These are phyloP conservation scores for Barnardius zonarius DNA, from an alignment of 2,113 vertebrate species.

Conservation along the genomic window DNA sequence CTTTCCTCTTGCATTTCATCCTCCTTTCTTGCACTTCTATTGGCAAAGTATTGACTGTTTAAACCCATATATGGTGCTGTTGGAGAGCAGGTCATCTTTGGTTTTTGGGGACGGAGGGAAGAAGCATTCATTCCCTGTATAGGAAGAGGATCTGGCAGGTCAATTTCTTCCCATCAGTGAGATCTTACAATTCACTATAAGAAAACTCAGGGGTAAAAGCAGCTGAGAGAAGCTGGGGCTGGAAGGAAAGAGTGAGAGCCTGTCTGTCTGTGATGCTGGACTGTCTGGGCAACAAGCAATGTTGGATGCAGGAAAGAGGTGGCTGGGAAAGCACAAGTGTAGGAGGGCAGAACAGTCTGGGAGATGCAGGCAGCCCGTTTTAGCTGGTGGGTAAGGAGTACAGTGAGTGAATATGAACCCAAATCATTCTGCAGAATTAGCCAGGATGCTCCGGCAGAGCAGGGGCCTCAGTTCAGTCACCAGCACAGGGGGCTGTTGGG, in stretches of 20 bases:
- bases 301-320: background rate
- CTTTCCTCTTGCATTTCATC: background rate
- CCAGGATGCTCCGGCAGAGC: background rate
- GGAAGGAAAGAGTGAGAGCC: background rate
- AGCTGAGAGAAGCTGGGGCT: background rate
- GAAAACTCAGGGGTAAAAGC: background rate
- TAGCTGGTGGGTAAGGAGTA: background rate
- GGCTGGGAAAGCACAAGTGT: background rate
- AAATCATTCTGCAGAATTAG: background rate
- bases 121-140: background rate
- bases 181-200: background rate
- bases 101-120: background rate
- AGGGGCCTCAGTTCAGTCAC: background rate
- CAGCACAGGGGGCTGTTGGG: background rate
- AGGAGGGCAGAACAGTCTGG: background rate
- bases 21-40: background rate
- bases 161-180: background rate
- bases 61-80: background rate
- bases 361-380: background rate
- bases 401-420: background rate
- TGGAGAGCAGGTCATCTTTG: background rate
- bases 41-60: background rate
- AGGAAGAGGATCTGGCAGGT: background rate
- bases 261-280: background rate
- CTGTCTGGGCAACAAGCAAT: background rate